These are phyloP conservation scores for Tauraco erythrolophus DNA, from an alignment of 2,113 vertebrate genomes.

Conservation along the genomic window DNA sequence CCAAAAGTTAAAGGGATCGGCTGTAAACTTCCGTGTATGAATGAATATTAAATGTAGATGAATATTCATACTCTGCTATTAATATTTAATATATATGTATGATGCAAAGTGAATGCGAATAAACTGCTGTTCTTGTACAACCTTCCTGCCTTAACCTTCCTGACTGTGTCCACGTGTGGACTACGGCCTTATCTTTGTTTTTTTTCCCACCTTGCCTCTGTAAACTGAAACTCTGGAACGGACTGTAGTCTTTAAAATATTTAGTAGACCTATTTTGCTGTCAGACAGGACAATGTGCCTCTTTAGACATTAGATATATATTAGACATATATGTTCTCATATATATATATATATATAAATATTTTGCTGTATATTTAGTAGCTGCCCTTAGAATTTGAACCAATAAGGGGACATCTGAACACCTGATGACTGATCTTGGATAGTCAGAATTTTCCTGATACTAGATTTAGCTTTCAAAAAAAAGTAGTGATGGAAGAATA, in stretches of 20 bases:
- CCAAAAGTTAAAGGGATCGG: background rate
- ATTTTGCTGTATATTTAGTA: background rate
- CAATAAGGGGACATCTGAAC: background rate
- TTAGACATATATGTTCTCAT: background rate
- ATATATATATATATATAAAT: background rate
- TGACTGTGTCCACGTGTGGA: background rate
- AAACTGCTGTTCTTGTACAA: background rate
- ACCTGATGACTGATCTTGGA: background rate
- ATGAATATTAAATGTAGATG: slow-evolving; percentile 50
- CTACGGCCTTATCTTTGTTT: background rate
- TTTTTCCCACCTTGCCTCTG: background rate
- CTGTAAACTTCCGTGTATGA: slow-evolving; percentile 10
- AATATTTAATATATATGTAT: slow-evolving; percentile 57
- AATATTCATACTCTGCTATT: slow-evolving; percentile 62
- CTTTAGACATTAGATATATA: background rate
- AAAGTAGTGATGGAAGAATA: background rate
- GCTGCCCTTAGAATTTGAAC: background rate
- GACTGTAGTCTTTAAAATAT: background rate
- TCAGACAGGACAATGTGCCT: background rate
- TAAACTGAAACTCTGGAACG: background rate
- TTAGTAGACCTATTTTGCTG: background rate
- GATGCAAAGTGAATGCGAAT: slow-evolving; percentile 22
- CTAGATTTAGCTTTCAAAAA: background rate
- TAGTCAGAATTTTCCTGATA: background rate
- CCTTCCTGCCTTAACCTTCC: background rate